phyloP scores from a whole-genome alignment of 1,140 invertebrate species.

The Trichonephila inaurata region DNA sequence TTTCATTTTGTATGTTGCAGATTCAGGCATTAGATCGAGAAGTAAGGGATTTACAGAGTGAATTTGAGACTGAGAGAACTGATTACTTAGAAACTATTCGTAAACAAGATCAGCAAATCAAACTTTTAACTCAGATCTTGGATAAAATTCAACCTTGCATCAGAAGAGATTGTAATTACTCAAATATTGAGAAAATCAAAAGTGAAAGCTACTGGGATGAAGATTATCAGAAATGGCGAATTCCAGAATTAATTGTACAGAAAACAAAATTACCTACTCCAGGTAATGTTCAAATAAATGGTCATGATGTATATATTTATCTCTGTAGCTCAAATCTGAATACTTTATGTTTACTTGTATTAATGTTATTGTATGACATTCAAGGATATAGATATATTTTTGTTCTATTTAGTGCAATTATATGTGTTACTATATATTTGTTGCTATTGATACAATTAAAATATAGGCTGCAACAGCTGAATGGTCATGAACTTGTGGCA shows the following conservation, averaged over 20 bases:
- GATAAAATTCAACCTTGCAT: slow-evolving; percentile 88
- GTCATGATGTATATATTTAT: not conserved
- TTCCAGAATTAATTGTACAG: slow-evolving; percentile 86
- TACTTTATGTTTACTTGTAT: no score
- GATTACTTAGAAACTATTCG: slow-evolving; percentile 93
- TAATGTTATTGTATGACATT: no score
- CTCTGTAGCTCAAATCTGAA: not conserved
- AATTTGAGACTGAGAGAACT: slow-evolving; percentile 91
- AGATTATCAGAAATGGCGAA: slow-evolving; percentile 86
- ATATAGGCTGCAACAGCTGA: no score
- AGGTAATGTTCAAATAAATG: slow-evolving; percentile 32
- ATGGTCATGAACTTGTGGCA: no score
- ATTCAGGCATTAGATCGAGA: slow-evolving; percentile 86
- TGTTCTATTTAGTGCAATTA: no score
- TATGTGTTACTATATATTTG: no score
- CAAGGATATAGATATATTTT: no score
- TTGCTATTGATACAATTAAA: no score
- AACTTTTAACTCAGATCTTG: slow-evolving; percentile 86
- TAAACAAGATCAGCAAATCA: slow-evolving; percentile 87
- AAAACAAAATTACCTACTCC: slow-evolving; percentile 86
- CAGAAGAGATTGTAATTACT: slow-evolving; percentile 88
- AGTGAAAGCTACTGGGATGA: slow-evolving; percentile 89
- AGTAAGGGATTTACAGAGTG: slow-evolving; percentile 89
- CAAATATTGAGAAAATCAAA: slow-evolving; percentile 86
- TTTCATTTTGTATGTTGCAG: slow-evolving; percentile 78